These are phyloP conservation scores for Trachymyrmex septentrionalis DNA, from an alignment of 1,140 invertebrate species.

Conservation along the genomic window DNA sequence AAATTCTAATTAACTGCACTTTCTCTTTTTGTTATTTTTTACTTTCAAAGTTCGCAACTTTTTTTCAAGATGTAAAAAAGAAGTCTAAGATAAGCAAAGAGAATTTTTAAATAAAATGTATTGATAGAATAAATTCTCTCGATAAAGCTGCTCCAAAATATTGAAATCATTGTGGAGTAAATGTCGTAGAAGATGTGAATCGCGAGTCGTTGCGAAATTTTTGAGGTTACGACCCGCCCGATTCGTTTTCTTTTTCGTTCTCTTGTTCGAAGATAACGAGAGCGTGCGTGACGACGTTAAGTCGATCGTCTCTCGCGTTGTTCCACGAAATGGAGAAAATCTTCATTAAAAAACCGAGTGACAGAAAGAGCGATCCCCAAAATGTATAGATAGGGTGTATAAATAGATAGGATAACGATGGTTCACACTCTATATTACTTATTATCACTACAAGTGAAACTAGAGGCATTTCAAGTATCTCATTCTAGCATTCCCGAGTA, in stretches of 20 bases:
- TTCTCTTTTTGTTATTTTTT: background rate
- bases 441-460: background rate
- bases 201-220: slow-evolving; percentile 80
- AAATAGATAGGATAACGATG: slow-evolving; percentile 4
- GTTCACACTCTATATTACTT: background rate
- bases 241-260: slow-evolving; percentile 64
- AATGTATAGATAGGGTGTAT: too few relatives aligned
- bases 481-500: background rate
- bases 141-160: slow-evolving; percentile 13
- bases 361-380: slow-evolving; percentile 12
- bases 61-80: background rate
- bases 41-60: background rate
- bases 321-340: slow-evolving; percentile 26
- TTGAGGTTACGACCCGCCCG: slow-evolving; percentile 75
- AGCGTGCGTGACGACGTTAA: slow-evolving; percentile 53
- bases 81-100: background rate
- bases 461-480: background rate
- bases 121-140: background rate
- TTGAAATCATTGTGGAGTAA: slow-evolving; percentile 25
- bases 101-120: background rate
- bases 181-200: slow-evolving; percentile 68
- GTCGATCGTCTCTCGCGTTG: slow-evolving; percentile 65
- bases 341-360: background rate
- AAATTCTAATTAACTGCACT: background rate
- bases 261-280: slow-evolving; percentile 59